A percentile compares a stretch with the other conserved stretches of the same genome.
These are phyloP conservation scores for Micromussa lordhowensis DNA, from an alignment of 92 coral and sea anemone species.

Conservation along the genomic window DNA sequence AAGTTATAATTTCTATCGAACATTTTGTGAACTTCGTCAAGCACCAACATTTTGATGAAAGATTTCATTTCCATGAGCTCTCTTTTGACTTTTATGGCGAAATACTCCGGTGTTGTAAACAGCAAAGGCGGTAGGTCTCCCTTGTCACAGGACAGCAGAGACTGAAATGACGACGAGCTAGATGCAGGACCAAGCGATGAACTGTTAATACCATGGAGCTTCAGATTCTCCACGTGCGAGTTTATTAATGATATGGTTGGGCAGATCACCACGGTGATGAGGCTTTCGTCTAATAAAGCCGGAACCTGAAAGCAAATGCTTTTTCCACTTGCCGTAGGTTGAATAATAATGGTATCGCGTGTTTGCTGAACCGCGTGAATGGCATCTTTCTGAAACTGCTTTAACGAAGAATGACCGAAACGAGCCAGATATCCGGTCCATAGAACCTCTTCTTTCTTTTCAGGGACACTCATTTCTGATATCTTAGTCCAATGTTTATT, in stretches of 20 bases:
- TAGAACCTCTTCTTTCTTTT: no score
- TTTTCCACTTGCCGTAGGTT: slow-evolving; percentile 36
- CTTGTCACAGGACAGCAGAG: no score
- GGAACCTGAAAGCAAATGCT: slow-evolving; percentile 34
- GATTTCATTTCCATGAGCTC: no score
- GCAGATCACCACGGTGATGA: slow-evolving; percentile 18
- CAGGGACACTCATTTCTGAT: no score
- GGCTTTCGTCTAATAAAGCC: slow-evolving; percentile 7
- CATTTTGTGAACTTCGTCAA: no score
- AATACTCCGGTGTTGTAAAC: no score
- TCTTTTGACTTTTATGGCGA: no score
- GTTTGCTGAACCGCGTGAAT: neutral
- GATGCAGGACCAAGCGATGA: neutral
- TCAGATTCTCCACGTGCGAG: slow-evolving; percentile 18
- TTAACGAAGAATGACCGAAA: slow-evolving; percentile 17
- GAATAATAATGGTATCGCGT: neutral
- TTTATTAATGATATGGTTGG: slow-evolving; percentile 36
- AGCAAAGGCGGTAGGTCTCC: no score
- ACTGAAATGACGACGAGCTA: neutral
- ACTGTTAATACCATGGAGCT: neutral
- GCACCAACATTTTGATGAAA: no score
- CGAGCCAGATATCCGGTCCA: slow-evolving; percentile 33
- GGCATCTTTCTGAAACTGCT: slow-evolving; percentile 38
- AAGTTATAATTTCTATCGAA: no score
- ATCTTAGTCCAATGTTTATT: no score